Conservation (phyloP, 2,797 vertebrate genomes). For the Antrozous pallidus region DNA sequence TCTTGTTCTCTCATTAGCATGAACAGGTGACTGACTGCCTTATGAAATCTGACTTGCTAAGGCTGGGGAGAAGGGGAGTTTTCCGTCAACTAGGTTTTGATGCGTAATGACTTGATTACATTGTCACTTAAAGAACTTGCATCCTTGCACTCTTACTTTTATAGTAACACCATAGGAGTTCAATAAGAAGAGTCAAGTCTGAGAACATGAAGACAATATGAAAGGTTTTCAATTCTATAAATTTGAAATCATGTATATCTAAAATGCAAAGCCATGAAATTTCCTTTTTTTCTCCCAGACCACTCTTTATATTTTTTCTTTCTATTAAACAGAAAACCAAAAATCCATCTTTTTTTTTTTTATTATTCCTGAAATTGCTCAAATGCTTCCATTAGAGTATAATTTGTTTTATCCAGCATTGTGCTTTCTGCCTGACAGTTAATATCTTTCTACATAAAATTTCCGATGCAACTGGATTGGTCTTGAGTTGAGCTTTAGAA, state of each 20-base stretch:
- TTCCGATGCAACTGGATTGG: neutral
- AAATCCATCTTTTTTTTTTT: neutral
- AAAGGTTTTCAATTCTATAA: neutral
- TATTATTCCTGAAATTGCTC: slow-evolving; percentile 22
- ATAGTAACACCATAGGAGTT: neutral
- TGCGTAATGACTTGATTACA: neutral
- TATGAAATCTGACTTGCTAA: neutral
- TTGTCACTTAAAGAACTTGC: neutral
- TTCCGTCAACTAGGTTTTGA: neutral
- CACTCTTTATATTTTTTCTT: neutral
- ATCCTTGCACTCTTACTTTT: neutral
- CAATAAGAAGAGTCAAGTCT: neutral
- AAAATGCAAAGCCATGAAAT: neutral
- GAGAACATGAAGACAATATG: neutral
- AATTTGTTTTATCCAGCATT: neutral
- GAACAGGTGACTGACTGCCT: neutral
- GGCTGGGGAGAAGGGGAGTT: accelerated
- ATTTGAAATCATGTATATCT: neutral
- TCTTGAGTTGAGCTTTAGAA: neutral
- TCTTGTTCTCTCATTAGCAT: neutral
- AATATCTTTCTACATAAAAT: neutral
- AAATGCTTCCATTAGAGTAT: neutral
- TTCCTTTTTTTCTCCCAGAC: neutral
- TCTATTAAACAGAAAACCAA: neutral
- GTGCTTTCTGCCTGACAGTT: neutral